Evolutionary conservation across 2,113 vertebrate genomes (phyloP).

Genomic region (Oreochromis aureus): DNA sequence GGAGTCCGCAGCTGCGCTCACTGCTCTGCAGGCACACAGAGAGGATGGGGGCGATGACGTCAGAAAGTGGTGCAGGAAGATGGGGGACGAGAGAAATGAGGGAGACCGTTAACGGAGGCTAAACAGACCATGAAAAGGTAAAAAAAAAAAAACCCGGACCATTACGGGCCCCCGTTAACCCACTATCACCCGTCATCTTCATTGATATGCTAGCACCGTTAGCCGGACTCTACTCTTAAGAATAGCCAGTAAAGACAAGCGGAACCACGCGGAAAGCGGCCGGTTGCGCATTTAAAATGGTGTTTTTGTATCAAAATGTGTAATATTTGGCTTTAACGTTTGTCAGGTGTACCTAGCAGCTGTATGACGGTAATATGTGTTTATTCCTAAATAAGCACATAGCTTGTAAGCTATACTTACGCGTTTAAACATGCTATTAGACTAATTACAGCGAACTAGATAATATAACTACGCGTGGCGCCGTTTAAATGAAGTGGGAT

Average conservation of each 20-base stretch:
- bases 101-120: neutral
- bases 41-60: conserved; percentile 39
- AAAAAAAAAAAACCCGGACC: too few species aligned
- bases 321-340: neutral
- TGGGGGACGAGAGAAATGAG: neutral
- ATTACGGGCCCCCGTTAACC: fast-evolving
- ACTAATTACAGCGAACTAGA: neutral
- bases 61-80: conserved; percentile 43
- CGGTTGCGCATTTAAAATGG: neutral
- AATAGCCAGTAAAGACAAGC: too few species aligned
- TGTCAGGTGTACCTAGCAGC: neutral
- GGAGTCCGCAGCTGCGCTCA: neutral
- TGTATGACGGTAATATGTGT: neutral
- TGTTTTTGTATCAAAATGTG: neutral
- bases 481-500: neutral
- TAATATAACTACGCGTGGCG: neutral
- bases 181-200: fast-evolving
- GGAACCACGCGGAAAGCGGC: neutral
- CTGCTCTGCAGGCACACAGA: conserved; percentile 8
- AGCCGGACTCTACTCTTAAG: neutral
- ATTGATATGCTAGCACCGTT: neutral
- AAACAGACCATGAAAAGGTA: conserved; percentile 11
- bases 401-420: neutral
- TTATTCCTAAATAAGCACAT: neutral
- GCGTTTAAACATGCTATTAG: neutral